phyloP scores from a whole-genome alignment of 37 sponge, comb jelly and placozoan species.

The Geodia barretti region DNA sequence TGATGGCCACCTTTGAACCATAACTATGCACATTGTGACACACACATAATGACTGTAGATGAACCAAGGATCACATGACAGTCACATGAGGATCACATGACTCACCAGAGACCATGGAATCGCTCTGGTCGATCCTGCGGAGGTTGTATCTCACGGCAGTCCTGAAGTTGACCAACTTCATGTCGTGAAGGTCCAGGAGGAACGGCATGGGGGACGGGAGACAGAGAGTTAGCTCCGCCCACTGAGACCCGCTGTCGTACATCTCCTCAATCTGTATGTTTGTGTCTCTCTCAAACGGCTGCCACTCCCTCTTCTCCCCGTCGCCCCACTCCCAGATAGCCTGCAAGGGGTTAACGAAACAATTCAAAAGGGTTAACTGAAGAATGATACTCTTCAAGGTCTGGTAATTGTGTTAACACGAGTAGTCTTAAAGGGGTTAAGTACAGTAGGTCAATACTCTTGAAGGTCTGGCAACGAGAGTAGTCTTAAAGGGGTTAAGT shows the following conservation, averaged over 20 bases:
- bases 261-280: constrained; percentile 84
- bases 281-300: constrained; percentile 67
- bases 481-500: too few relatives aligned
- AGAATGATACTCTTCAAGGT: too few relatives aligned
- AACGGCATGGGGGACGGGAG: constrained; percentile 78
- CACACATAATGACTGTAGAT: too few relatives aligned
- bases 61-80: too few relatives aligned
- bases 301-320: constrained; percentile 57
- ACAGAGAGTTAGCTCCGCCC: constrained; percentile 77
- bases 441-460: background rate
- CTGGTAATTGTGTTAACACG: too few relatives aligned
- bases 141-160: constrained; percentile 51
- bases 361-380: too few relatives aligned
- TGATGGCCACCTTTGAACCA: too few relatives aligned
- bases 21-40: too few relatives aligned
- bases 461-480: background rate
- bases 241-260: constrained; percentile 79
- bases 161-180: constrained; percentile 74
- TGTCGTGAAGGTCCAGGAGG: constrained; percentile 78
- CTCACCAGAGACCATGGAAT: constrained; percentile 22
- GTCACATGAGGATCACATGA: too few relatives aligned
- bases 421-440: background rate
- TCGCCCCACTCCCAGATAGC: constrained; percentile 87
- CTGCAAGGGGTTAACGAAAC: constrained; percentile 47
- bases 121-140: constrained; percentile 37